Evolutionary conservation across 2,888 invertebrate genomes (phyloP).

Genomic region (Clivina fossor): DNA sequence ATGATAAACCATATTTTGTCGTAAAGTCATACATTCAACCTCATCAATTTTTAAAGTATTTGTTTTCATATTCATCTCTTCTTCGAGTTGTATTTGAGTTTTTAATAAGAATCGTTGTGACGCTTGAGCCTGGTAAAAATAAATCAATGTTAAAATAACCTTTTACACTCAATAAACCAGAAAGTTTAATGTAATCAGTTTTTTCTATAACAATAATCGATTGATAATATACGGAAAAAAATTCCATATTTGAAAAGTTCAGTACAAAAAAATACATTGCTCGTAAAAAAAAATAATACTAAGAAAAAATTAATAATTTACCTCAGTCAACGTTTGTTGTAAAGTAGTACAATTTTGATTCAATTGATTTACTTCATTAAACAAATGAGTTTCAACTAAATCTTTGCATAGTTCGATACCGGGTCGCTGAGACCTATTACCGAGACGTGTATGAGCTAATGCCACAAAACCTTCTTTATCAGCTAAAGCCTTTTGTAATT

Average conservation of each 20-base stretch:
- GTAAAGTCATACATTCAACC: conserved; percentile 83
- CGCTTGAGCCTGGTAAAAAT: conserved; percentile 61
- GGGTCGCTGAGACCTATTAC: conserved; percentile 75
- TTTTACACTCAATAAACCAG: too few species aligned
- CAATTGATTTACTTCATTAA: conserved; percentile 71
- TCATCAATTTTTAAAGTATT: conserved; percentile 92
- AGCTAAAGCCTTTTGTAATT: conserved; percentile 72
- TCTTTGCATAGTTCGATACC: conserved; percentile 83
- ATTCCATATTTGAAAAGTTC: too few species aligned
- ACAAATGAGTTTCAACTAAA: conserved; percentile 72
- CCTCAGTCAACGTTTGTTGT: conserved; percentile 70
- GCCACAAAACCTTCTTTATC: conserved; percentile 82
- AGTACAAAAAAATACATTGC: too few species aligned
- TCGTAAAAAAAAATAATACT: too few species aligned
- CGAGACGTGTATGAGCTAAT: conserved; percentile 80
- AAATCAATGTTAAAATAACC: too few species aligned
- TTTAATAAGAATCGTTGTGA: conserved; percentile 80
- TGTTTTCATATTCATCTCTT: conserved; percentile 88
- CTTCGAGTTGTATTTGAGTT: conserved; percentile 85
- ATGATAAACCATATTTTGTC: conserved; percentile 74
- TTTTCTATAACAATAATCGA: too few species aligned
- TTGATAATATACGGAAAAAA: too few species aligned
- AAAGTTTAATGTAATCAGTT: too few species aligned
- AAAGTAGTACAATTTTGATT: conserved; percentile 66
- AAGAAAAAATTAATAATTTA: conserved; percentile 44